Conservation (phyloP, 2,797 vertebrate genomes). For the Catostomus latipinnis region DNA sequence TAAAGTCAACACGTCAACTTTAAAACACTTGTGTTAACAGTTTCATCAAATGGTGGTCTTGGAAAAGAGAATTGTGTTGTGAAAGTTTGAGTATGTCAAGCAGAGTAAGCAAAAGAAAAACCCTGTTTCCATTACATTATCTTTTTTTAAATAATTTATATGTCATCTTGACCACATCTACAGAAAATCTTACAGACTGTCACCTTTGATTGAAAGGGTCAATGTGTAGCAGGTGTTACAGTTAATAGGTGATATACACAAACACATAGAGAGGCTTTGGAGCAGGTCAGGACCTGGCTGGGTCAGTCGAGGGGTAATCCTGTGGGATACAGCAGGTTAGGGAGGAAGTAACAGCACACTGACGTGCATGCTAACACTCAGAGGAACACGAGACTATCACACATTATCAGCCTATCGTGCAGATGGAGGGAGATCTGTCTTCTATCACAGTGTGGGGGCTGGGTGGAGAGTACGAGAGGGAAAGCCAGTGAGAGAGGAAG, state of each 20-base stretch:
- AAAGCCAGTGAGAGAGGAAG: neutral
- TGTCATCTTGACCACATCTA: too few relatives aligned
- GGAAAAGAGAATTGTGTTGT: too few relatives aligned
- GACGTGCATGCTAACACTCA: constrained; percentile 17
- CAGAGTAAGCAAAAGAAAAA: too few relatives aligned
- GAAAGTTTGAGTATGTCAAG: too few relatives aligned
- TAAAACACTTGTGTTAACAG: too few relatives aligned
- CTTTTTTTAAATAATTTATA: too few relatives aligned
- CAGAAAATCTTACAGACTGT: neutral
- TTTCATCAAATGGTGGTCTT: too few relatives aligned
- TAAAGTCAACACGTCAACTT: too few relatives aligned
- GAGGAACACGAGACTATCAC: constrained; percentile 34
- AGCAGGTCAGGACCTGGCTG: constrained; percentile 47
- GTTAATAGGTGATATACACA: constrained; percentile 15
- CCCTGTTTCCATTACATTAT: too few relatives aligned
- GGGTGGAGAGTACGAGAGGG: constrained; percentile 40
- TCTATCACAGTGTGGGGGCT: constrained; percentile 16
- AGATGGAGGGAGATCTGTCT: constrained; percentile 67
- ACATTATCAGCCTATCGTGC: constrained; percentile 64
- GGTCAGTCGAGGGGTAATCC: constrained; percentile 54
- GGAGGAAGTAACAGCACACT: constrained; percentile 9
- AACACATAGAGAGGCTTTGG: constrained; percentile 36
- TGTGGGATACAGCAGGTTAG: neutral
- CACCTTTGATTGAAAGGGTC: neutral
- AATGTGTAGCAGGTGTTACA: constrained; percentile 15